Conservation (phyloP, 2,797 vertebrate genomes). For the Orientallactaga sibirica region DNA sequence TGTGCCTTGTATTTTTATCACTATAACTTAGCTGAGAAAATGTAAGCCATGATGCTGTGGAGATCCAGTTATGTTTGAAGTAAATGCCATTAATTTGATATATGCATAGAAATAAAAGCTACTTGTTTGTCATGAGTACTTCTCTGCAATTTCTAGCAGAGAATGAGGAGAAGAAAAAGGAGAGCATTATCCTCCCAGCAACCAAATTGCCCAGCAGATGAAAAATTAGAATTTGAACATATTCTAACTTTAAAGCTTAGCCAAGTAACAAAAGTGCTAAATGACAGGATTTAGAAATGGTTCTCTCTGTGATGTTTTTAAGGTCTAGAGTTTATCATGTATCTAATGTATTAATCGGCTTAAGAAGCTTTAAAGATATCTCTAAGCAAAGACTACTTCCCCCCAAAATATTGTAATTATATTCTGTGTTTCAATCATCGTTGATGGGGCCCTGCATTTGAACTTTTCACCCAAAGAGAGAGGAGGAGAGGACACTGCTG, state of each 20-base stretch:
- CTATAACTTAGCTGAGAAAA: not conserved
- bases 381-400: not conserved
- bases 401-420: not conserved
- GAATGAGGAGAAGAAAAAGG: not conserved
- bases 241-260: slow-evolving; percentile 45
- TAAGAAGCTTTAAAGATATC: not conserved
- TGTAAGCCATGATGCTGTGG: not conserved
- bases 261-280: not conserved
- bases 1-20: not conserved
- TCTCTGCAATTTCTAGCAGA: not conserved
- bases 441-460: not conserved
- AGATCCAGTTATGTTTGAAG: not conserved
- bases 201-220: not conserved
- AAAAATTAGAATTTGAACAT: not conserved
- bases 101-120: not conserved
- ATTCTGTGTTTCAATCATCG: not conserved
- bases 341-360: slow-evolving; percentile 48
- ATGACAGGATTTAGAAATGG: slow-evolving; percentile 26
- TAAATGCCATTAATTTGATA: not conserved
- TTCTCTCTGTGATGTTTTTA: not conserved
- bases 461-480: not conserved
- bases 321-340: not conserved
- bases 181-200: not conserved
- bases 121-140: not conserved
- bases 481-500: accelerated